Evolutionary conservation across 2,888 invertebrate species (phyloP).

Genomic region (Sinelater perroti): DNA sequence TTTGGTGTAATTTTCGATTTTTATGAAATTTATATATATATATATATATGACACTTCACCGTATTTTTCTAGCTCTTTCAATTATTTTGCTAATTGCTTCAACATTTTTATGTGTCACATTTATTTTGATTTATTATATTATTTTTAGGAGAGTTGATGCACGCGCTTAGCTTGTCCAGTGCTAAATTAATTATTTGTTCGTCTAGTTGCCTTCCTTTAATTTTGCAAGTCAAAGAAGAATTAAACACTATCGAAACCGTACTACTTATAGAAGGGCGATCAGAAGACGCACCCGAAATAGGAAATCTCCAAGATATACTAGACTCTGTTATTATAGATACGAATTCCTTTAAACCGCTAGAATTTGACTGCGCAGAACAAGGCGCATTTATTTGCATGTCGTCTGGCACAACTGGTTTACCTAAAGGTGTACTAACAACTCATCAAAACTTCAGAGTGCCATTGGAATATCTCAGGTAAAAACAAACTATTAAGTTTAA

Average conservation of each 20-base stretch:
- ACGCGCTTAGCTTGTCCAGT: slow-evolving; percentile 70
- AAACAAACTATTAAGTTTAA: neutral
- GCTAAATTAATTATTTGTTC: slow-evolving; percentile 71
- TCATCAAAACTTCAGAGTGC: neutral
- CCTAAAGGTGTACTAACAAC: slow-evolving; percentile 64
- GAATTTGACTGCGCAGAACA: slow-evolving; percentile 46
- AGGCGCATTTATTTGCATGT: neutral
- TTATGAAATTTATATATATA: too few relatives aligned
- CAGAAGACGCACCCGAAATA: neutral
- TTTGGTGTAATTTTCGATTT: too few relatives aligned
- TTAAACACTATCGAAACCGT: slow-evolving; percentile 64
- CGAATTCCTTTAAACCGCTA: neutral
- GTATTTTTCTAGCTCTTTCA: too few relatives aligned
- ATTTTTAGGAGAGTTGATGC: slow-evolving; percentile 52
- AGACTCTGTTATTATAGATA: neutral
- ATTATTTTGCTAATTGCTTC: too few relatives aligned
- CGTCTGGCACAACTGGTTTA: neutral
- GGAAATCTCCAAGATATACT: neutral
- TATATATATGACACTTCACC: too few relatives aligned
- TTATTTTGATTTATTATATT: neutral
- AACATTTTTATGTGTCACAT: neutral
- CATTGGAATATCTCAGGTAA: slow-evolving; percentile 1
- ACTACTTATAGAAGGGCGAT: slow-evolving; percentile 56
- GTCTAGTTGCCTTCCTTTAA: slow-evolving; percentile 46
- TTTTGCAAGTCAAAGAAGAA: slow-evolving; percentile 64